phyloP scores from a whole-genome alignment of 1,140 invertebrate genomes.

The Nymphalis io region DNA sequence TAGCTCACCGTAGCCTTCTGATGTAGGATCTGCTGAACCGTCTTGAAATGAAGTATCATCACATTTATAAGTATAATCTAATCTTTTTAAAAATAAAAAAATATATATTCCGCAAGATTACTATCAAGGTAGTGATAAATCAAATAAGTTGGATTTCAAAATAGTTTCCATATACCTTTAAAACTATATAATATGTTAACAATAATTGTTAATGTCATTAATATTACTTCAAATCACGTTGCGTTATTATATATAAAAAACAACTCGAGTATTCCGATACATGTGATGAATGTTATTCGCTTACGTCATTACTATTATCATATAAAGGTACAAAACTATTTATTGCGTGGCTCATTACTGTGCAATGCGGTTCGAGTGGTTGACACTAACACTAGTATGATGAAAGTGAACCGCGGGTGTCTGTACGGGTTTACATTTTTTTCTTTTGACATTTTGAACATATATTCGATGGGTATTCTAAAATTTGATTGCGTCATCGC shows the following conservation, averaged over 20 bases:
- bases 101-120: too few relatives aligned
- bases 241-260: slow-evolving; percentile 2
- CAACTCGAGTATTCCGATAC: background rate
- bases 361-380: slow-evolving; percentile 1
- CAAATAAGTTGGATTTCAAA: background rate
- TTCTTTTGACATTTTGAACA: slow-evolving; percentile 21
- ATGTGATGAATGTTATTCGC: slow-evolving; percentile 13
- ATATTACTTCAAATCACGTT: slow-evolving; percentile 11
- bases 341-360: slow-evolving; percentile 5
- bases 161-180: background rate
- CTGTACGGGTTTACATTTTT: slow-evolving; percentile 12
- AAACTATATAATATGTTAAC: background rate
- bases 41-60: too few relatives aligned
- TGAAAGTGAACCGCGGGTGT: slow-evolving; percentile 20
- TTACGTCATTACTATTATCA: slow-evolving; percentile 18
- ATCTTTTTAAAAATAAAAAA: too few relatives aligned
- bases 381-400: slow-evolving; percentile 27
- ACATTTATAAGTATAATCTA: too few relatives aligned
- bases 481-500: too few relatives aligned
- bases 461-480: slow-evolving; percentile 5
- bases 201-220: slow-evolving; percentile 3
- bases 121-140: too few relatives aligned
- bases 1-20: too few relatives aligned
- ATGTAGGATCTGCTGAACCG: too few relatives aligned
- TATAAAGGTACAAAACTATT: slow-evolving; percentile 13